Conservation (phyloP, 1,140 invertebrate genomes). For the Cyphomyrmex costatus region DNA sequence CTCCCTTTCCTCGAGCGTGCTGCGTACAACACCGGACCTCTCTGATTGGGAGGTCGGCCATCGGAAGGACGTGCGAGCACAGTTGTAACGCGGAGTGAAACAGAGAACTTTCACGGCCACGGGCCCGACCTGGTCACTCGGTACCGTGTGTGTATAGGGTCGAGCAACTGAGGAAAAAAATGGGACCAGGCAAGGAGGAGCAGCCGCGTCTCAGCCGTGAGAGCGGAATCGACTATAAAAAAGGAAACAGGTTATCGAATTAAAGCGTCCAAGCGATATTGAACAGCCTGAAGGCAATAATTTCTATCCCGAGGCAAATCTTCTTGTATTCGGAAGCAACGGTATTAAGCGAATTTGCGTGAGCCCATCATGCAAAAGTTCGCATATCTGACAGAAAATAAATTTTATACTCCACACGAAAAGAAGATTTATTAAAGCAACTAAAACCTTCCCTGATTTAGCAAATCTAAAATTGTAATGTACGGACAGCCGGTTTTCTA, state of each 20-base stretch:
- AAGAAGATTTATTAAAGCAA: too few relatives aligned
- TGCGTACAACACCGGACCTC: background rate
- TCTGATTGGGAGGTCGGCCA: background rate
- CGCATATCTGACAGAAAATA: background rate
- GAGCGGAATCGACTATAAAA: conserved; percentile 78
- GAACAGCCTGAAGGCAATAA: conserved; percentile 64
- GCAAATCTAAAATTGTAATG: too few relatives aligned
- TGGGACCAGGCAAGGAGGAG: conserved; percentile 43
- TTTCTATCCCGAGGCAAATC: conserved; percentile 75
- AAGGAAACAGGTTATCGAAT: conserved; percentile 83
- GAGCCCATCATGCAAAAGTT: background rate
- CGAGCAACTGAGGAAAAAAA: conserved; percentile 64
- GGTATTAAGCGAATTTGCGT: conserved; percentile 32
- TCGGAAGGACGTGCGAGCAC: conserved; percentile 20
- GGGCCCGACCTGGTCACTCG: conserved; percentile 78
- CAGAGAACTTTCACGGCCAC: conserved; percentile 84
- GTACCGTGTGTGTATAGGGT: conserved; percentile 58
- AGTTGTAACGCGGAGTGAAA: conserved; percentile 65
- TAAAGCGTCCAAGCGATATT: conserved; percentile 69
- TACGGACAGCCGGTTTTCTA: too few relatives aligned
- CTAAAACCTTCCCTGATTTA: too few relatives aligned
- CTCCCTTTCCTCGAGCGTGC: conserved; percentile 68
- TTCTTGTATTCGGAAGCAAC: conserved; percentile 64
- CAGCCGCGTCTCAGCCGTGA: conserved; percentile 61
- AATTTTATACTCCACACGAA: background rate